A percentile compares a stretch with the other conserved stretches of the same genome.
Conservation (phyloP, 2,888 invertebrate species). For the Zonitis immaculata region DNA sequence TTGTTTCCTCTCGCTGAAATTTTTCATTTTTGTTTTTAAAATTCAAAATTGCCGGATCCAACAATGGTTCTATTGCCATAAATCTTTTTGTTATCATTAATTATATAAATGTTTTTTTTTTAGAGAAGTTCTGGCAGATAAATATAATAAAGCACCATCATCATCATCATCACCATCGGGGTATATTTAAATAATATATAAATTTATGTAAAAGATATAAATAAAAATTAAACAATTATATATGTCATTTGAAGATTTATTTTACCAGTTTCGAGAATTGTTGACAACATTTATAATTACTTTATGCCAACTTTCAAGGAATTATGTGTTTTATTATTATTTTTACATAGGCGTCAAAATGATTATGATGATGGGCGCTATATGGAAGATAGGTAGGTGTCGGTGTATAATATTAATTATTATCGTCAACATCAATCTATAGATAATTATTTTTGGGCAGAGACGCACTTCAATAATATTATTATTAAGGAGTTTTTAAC, state of each 20-base stretch:
- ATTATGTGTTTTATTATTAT: not conserved
- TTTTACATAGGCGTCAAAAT: not conserved
- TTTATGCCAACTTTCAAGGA: not conserved
- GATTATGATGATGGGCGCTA: not conserved
- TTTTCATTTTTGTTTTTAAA: not conserved
- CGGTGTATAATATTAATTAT: not conserved
- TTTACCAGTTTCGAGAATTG: not conserved
- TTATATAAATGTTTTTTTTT: not conserved
- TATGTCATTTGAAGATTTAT: not conserved
- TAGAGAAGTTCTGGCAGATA: not conserved
- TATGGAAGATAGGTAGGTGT: not conserved
- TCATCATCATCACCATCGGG: not conserved
- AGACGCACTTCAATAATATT: too few species aligned
- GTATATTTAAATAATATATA: not conserved
- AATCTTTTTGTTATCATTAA: not conserved
- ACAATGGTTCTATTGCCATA: not conserved
- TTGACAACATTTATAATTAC: not conserved
- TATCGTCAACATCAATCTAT: too few species aligned
- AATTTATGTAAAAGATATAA: too few species aligned
- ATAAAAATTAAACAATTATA: not conserved
- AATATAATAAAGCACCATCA: not conserved
- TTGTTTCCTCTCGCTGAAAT: not conserved
- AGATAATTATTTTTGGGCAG: too few species aligned
- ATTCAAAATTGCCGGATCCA: not conserved
- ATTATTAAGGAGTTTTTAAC: too few species aligned